These are phyloP conservation scores for Drosophila oshimai DNA, from an alignment of 1,140 invertebrate genomes.

Conservation along the genomic window DNA sequence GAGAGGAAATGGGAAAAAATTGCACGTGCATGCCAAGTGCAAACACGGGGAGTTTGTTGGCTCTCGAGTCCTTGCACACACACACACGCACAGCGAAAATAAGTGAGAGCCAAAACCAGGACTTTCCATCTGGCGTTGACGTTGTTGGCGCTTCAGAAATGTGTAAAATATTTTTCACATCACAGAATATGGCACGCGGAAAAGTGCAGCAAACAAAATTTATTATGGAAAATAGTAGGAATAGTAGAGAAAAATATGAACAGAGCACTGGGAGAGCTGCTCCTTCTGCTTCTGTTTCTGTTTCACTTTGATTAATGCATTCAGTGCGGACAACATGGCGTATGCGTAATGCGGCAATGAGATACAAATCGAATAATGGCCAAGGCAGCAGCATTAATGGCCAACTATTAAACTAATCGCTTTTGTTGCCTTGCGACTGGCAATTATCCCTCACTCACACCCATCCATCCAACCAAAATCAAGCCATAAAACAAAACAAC, in stretches of 20 bases:
- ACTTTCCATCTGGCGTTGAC: conserved; percentile 41
- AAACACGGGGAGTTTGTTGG: conserved; percentile 63
- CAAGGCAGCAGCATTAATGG: conserved; percentile 59
- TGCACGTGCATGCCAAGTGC: conserved; percentile 65
- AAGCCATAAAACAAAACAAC: conserved; percentile 44
- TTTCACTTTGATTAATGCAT: conserved; percentile 61
- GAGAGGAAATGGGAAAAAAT: conserved; percentile 60
- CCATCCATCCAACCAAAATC: neutral
- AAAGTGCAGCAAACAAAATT: conserved; percentile 68
- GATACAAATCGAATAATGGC: conserved; percentile 44
- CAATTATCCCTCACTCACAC: conserved; percentile 49
- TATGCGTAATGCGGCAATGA: conserved; percentile 60
- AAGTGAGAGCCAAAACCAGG: conserved; percentile 5
- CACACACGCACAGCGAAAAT: neutral
- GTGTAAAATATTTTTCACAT: conserved; percentile 63
- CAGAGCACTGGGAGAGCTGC: neutral
- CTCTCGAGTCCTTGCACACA: conserved; percentile 17
- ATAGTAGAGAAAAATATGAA: neutral
- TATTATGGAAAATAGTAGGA: conserved; percentile 53
- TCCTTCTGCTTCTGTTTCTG: neutral
- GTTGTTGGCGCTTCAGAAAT: conserved; percentile 38
- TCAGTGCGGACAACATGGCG: conserved; percentile 45
- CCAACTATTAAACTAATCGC: conserved; percentile 75
- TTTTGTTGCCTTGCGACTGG: conserved; percentile 43
- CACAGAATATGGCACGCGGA: conserved; percentile 58